A percentile compares a stretch with the other conserved stretches of the same genome.
These are phyloP conservation scores for Sphaeridia pumilis DNA, from an alignment of 2,888 invertebrate species.

Conservation along the genomic window DNA sequence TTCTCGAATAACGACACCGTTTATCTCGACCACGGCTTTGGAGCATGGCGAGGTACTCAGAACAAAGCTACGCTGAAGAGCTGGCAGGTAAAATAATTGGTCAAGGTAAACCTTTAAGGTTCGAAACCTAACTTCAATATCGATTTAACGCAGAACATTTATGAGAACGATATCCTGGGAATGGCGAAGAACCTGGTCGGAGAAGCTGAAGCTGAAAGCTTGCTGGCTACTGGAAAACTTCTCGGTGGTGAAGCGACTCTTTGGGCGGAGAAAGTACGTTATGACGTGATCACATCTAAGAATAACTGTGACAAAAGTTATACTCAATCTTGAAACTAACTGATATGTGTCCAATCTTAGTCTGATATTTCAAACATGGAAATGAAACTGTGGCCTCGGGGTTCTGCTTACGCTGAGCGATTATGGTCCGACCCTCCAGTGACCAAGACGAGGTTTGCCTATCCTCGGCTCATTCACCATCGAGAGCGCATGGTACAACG, in stretches of 20 bases:
- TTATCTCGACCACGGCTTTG: slow-evolving; percentile 76
- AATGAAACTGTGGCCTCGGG: slow-evolving; percentile 64
- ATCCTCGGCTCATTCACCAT: slow-evolving; percentile 48
- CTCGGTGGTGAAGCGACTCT: slow-evolving; percentile 70
- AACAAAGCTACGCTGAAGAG: slow-evolving; percentile 39
- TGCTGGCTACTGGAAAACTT: slow-evolving; percentile 36
- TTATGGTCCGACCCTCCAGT: slow-evolving; percentile 60
- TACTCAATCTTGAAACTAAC: background rate
- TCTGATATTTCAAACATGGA: slow-evolving; percentile 41
- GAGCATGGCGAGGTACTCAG: slow-evolving; percentile 55
- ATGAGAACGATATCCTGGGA: slow-evolving; percentile 13
- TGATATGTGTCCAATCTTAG: slow-evolving; percentile 10
- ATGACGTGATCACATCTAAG: background rate
- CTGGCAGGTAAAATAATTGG: slow-evolving; percentile 13
- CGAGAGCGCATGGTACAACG: slow-evolving; percentile 53
- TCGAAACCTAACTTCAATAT: background rate
- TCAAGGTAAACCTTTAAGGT: background rate
- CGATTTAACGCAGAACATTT: slow-evolving; percentile 11
- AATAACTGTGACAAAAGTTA: background rate
- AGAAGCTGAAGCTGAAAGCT: slow-evolving; percentile 13
- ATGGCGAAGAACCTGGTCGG: slow-evolving; percentile 7
- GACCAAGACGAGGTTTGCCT: slow-evolving; percentile 30
- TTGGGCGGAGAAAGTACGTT: slow-evolving; percentile 66
- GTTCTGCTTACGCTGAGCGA: slow-evolving; percentile 67
- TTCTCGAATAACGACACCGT: slow-evolving; percentile 76